Conservation (phyloP, 1,140 invertebrate species). For the Achroia grisella region DNA sequence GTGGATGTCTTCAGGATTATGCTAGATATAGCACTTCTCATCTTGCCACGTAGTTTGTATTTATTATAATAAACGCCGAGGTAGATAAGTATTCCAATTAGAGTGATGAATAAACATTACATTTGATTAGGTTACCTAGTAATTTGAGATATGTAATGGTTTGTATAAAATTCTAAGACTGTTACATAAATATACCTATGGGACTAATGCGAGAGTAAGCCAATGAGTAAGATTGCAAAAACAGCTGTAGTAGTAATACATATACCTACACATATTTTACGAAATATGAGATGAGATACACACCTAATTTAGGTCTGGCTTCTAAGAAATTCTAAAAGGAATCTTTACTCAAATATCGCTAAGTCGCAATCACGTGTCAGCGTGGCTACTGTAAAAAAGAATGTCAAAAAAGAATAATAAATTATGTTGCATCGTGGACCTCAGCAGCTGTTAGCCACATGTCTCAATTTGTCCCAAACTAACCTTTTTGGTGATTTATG, state of each 20-base stretch:
- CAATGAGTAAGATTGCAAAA: no score
- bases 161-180: no score
- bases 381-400: constrained; percentile 3
- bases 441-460: constrained; percentile 51
- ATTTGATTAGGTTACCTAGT: no score
- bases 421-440: constrained; percentile 11
- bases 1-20: constrained; percentile 19
- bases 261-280: no score
- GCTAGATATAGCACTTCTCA: constrained; percentile 8
- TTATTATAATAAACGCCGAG: constrained; percentile 20
- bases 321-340: constrained; percentile 1
- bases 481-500: constrained; percentile 51
- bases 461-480: constrained; percentile 38
- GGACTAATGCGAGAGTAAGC: no score
- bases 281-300: no score
- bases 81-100: no score
- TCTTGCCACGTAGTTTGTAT: constrained; percentile 15
- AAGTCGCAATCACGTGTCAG: background rate
- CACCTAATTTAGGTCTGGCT: constrained; percentile 1
- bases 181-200: no score
- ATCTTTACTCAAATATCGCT: constrained; percentile 3
- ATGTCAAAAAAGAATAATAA: constrained; percentile 17
- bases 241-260: no score
- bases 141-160: no score
- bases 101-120: no score